Evolutionary conservation across 2,888 invertebrate species (phyloP), one percentile per base, ranked within the genome.

Genomic region (Endomychus coccineus): DNA sequence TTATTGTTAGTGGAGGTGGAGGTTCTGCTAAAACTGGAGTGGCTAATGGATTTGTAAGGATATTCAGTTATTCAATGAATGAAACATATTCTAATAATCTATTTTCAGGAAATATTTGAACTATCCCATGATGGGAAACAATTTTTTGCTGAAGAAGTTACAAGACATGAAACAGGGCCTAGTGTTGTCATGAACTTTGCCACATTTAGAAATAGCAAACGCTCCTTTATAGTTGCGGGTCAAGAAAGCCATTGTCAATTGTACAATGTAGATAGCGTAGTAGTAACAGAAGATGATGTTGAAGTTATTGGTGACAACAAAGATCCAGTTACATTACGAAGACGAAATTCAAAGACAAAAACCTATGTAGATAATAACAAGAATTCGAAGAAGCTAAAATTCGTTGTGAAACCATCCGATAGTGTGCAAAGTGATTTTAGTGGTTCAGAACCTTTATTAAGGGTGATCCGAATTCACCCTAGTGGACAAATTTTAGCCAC

Each of bases 11-110:
- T 44, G 98, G 97, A 35, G 97, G 97, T 35, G 98, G 97, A 42
- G 97, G 98, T 38, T 84, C 90, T 21, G 84, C 95, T 10, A 95
- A 94, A 66, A 96, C 96, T 27, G 98, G 98, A 35, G 89, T 98
- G 36, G 85, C 87, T 21, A 98, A 98, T 75, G 91, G 92, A 64
- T 90, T 98, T 71, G 95, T 91, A 71, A 82, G 88, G 79, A 32
- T 22, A 10, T 21, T 31, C 21, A 21, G 16, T n/a, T 9, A 19
- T 22, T 32, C 2, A 25, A 21, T 27, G 6, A 23, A 9, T n/a
- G 16, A 9, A 27, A 32, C 13, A 13, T 29, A 14, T 27, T 11
- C 10, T 22, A n/a, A 4, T 19, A 2, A 24, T 36, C 15, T 1
- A 17, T 33, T 67, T 74, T 37, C 59, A 92, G 92, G 91, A 94